Evolutionary conservation across 2,888 invertebrate species (phyloP).

Genomic region (Drosophila formosana): DNA sequence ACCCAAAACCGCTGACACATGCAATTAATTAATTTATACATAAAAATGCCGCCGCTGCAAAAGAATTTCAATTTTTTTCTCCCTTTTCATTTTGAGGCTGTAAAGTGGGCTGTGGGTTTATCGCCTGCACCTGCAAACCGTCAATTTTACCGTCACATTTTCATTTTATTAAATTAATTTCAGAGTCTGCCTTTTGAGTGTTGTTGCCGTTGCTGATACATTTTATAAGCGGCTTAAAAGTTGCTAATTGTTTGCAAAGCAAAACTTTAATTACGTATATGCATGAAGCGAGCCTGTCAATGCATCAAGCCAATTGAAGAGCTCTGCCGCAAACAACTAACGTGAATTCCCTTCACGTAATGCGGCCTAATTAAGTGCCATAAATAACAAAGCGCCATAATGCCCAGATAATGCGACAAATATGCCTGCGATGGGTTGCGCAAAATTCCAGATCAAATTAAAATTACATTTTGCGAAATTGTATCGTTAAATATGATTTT

Average conservation of each 20-base stretch:
- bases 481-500: background rate
- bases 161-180: constrained; percentile 34
- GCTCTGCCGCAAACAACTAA: background rate
- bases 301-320: constrained; percentile 9
- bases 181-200: constrained; percentile 11
- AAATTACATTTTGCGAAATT: constrained; percentile 9
- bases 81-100: background rate
- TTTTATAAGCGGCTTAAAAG: constrained; percentile 62
- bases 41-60: constrained; percentile 56
- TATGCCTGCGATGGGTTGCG: background rate
- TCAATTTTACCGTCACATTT: constrained; percentile 2
- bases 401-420: constrained; percentile 1
- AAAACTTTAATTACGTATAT: constrained; percentile 29
- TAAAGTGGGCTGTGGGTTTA: background rate
- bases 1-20: constrained; percentile 73
- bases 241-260: constrained; percentile 59
- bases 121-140: background rate
- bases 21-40: constrained; percentile 76
- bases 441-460: constrained; percentile 11
- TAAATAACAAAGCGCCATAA: background rate
- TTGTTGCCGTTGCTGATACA: constrained; percentile 14
- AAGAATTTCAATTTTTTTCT: constrained; percentile 36
- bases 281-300: constrained; percentile 1
- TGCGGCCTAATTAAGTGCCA: constrained; percentile 24
- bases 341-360: constrained; percentile 11